Evolutionary conservation across 1,140 invertebrate species (phyloP), one percentile per base, ranked within the genome.

Genomic region (Acarapis woodi): DNA sequence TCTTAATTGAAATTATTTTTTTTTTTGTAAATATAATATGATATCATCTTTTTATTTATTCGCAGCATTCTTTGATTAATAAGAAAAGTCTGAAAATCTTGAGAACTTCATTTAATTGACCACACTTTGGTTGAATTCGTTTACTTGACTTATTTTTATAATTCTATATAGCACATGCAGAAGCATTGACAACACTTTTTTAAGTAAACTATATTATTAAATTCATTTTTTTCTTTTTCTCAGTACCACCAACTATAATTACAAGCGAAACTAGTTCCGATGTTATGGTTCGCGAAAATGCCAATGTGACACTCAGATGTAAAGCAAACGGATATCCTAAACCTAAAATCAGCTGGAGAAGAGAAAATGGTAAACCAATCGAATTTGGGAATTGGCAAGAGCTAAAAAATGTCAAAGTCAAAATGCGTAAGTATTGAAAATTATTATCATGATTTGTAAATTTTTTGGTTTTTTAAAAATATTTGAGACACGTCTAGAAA

Each of bases 221-320:
- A n/a, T n/a, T n/a, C n/a, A n/a, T n/a, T n/a, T n/a, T n/a, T n/a
- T n/a, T n/a, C n/a, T n/a, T 24, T 3, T 25, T 24, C 21, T 8
- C 61, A 85, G 79, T 87, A 46, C 79, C 79, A 12, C 80, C 80
- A 16, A 75, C 77, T 52, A 85, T 85, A 49, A 74, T 80, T 49
- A 76, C 83, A 58, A 68, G 73, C 22, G 63, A 75, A 50, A 79
- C 75, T 51, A 78, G 76, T 48, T 75, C 75, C 45, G 42, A 43
- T 29, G 71, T 80, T 23, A 79, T 85, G 46, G 77, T 82, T 16
- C 63, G 77, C 16, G 80, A 88, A 60, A 74, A 73, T 37, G 65
- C 75, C 40, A 83, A 87, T 56, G 75, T 85, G 35, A 76, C 70
- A 9, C 58, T 87, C 40, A 69, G 64, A 44, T 87, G 80, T 56